Evolutionary conservation across 2,113 vertebrate species (phyloP).

Genomic region (Leucosticte australis): DNA sequence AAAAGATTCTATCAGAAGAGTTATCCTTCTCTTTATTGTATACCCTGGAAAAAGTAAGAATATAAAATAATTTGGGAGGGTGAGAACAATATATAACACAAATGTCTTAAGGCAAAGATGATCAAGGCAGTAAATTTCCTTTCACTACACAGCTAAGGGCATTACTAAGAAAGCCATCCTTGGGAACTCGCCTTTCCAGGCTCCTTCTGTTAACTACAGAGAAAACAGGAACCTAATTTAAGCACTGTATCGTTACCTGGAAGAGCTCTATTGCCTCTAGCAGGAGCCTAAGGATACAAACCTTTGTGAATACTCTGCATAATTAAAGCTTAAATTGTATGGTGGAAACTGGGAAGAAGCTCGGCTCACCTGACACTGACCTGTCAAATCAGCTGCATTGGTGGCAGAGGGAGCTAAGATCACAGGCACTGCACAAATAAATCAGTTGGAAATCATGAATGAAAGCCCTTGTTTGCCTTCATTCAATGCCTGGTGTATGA

Average conservation of each 20-base stretch:
- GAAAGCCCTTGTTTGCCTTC: background rate
- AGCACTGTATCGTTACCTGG: background rate
- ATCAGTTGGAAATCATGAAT: background rate
- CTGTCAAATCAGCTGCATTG: background rate
- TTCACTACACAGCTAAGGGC: background rate
- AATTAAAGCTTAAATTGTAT: background rate
- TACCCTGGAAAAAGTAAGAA: slow-evolving; percentile 58
- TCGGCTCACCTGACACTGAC: background rate
- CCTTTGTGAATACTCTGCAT: background rate
- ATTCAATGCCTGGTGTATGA: background rate
- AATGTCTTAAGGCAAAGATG: background rate
- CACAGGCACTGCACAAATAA: background rate
- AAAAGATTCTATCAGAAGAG: slow-evolving; percentile 54
- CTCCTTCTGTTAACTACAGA: background rate
- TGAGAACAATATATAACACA: background rate
- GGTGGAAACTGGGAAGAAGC: background rate
- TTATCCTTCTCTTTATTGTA: slow-evolving; percentile 60
- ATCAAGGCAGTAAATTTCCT: background rate
- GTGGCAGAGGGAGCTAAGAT: background rate
- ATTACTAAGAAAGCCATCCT: background rate
- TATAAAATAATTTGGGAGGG: background rate
- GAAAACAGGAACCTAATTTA: background rate
- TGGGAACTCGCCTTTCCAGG: background rate
- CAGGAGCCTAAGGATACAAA: background rate
- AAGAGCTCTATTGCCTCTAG: background rate